phyloP scores from a whole-genome alignment of 2,797 vertebrate genomes.

The Amniataba percoides region DNA sequence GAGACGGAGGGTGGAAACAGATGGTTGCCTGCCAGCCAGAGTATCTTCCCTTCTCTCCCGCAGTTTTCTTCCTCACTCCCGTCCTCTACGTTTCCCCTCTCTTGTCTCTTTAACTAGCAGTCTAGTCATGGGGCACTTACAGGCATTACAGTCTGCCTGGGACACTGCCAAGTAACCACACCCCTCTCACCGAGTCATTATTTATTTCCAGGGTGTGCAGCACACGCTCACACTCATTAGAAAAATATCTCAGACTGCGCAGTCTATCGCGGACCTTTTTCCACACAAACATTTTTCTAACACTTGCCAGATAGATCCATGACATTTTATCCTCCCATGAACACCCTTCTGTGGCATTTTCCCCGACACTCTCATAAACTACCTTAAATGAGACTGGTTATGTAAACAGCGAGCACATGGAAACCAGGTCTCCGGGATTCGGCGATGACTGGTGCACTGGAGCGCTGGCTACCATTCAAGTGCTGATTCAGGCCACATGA shows the following conservation, averaged over 20 bases:
- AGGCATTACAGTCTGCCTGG: constrained; percentile 42
- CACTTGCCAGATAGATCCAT: constrained; percentile 15
- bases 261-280: constrained; percentile 2
- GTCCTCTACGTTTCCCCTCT: constrained; percentile 39
- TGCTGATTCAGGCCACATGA: constrained; percentile 70
- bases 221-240: constrained; percentile 1
- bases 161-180: constrained; percentile 58
- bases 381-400: constrained; percentile 43
- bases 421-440: constrained; percentile 50
- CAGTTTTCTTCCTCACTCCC: constrained; percentile 20
- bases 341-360: neutral
- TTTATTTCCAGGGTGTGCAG: constrained; percentile 47
- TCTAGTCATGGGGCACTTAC: constrained; percentile 42
- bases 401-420: constrained; percentile 60
- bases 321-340: constrained; percentile 12
- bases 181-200: constrained; percentile 46
- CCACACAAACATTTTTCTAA: constrained; percentile 30
- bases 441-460: constrained; percentile 57
- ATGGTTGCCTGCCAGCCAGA: constrained; percentile 42
- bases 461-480: constrained; percentile 66
- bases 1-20: constrained; percentile 63
- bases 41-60: constrained; percentile 20
- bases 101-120: constrained; percentile 35
- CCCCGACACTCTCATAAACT: constrained; percentile 9
- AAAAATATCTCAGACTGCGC: constrained; percentile 38